Percentiles rank a stretch among this genome's conserved stretches.
These are phyloP conservation scores for Kryptolebias marmoratus DNA, from an alignment of 2,113 vertebrate genomes.

Conservation along the genomic window DNA sequence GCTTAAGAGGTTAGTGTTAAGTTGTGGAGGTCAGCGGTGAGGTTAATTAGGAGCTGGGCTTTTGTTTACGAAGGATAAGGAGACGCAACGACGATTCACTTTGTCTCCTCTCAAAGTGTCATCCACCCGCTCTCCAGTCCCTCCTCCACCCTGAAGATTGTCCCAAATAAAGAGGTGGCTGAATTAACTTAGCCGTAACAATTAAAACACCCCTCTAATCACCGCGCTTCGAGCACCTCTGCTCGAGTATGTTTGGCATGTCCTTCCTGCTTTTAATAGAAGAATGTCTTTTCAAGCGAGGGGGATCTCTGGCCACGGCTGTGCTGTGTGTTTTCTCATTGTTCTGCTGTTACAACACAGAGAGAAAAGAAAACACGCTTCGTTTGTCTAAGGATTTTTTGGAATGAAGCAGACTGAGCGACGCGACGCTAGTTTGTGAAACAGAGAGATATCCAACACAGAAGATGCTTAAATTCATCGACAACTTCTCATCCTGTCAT, in stretches of 20 bases:
- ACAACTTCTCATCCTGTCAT: background rate
- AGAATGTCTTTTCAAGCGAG: constrained; percentile 49
- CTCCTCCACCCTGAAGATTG: constrained; percentile 50
- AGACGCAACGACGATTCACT: constrained; percentile 48
- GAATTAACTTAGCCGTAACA: constrained; percentile 57
- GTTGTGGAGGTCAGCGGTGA: constrained; percentile 69
- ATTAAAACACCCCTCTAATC: constrained; percentile 24
- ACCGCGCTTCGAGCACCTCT: constrained; percentile 27
- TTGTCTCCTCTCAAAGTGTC: constrained; percentile 46
- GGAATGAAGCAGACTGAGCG: constrained; percentile 15
- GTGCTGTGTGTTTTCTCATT: constrained; percentile 34
- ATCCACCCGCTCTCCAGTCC: constrained; percentile 43
- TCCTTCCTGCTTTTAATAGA: constrained; percentile 29
- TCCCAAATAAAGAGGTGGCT: constrained; percentile 53
- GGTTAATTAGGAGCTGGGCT: constrained; percentile 74
- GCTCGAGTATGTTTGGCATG: constrained; percentile 30
- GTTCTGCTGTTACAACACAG: constrained; percentile 33
- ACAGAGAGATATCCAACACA: background rate
- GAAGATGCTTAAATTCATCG: background rate
- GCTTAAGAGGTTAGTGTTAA: constrained; percentile 75
- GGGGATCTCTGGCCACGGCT: constrained; percentile 47
- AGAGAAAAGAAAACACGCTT: constrained; percentile 9
- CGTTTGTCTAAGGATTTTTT: constrained; percentile 12
- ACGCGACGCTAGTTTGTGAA: background rate
- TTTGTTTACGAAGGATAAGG: constrained; percentile 65